These are phyloP conservation scores for Drosophila fuyamai DNA, from an alignment of 1,140 invertebrate genomes.

Conservation along the genomic window DNA sequence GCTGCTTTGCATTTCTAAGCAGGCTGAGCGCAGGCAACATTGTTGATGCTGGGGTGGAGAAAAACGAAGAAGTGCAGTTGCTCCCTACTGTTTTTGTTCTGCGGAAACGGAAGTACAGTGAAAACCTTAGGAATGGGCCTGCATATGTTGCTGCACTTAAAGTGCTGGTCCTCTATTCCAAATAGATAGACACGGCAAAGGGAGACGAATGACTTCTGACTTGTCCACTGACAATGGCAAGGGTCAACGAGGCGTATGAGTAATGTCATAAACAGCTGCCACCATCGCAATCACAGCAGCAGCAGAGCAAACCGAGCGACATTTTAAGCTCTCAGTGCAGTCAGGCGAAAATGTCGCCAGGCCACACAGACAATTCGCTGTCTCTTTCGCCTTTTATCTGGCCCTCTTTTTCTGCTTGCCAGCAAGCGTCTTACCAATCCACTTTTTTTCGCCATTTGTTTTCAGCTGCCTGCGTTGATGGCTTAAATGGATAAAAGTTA, in stretches of 20 bases:
- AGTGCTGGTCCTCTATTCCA: slow-evolving; percentile 31
- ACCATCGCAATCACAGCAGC: slow-evolving; percentile 77
- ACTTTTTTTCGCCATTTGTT: slow-evolving; percentile 70
- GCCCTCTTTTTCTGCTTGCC: neutral
- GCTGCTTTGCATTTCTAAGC: slow-evolving; percentile 82
- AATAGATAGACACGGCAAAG: slow-evolving; percentile 4
- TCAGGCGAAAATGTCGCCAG: slow-evolving; percentile 73
- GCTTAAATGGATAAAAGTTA: slow-evolving; percentile 82
- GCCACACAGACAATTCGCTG: slow-evolving; percentile 62
- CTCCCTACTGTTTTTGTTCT: slow-evolving; percentile 37
- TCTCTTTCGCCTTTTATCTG: slow-evolving; percentile 13
- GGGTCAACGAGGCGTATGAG: slow-evolving; percentile 79
- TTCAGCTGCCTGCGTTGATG: slow-evolving; percentile 69
- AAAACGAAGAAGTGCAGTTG: slow-evolving; percentile 40
- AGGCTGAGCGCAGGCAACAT: slow-evolving; percentile 59
- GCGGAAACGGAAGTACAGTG: slow-evolving; percentile 65
- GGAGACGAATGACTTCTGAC: slow-evolving; percentile 22
- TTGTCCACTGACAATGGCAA: slow-evolving; percentile 49
- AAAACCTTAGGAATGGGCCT: slow-evolving; percentile 49
- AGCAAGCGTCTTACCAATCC: slow-evolving; percentile 44
- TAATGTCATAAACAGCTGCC: slow-evolving; percentile 81
- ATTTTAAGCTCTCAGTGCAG: slow-evolving; percentile 76
- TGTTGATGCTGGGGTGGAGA: slow-evolving; percentile 55
- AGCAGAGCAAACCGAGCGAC: slow-evolving; percentile 64
- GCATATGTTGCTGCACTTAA: slow-evolving; percentile 63